Conservation (phyloP, 2,888 invertebrate genomes). For the Epirrhoe alternata region DNA sequence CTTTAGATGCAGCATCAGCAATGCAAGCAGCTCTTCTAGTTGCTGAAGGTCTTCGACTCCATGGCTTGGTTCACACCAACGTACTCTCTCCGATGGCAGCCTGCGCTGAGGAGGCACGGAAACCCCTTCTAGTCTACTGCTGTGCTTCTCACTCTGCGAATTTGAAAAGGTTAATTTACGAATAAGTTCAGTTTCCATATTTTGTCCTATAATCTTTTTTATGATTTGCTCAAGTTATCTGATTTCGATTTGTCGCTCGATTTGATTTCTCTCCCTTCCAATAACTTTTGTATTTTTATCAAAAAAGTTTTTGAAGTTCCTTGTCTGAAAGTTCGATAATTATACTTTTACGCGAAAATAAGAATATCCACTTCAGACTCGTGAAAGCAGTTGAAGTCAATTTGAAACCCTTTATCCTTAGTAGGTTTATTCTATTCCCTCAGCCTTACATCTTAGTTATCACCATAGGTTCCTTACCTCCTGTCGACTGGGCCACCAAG, state of each 20-base stretch:
- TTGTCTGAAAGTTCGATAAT: too few relatives aligned
- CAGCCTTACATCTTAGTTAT: background rate
- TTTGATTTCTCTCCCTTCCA: too few relatives aligned
- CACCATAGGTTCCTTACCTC: slow-evolving; percentile 73
- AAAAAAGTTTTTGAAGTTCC: too few relatives aligned
- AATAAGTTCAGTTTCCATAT: background rate
- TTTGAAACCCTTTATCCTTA: too few relatives aligned
- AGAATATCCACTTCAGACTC: too few relatives aligned
- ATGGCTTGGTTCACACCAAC: slow-evolving; percentile 89
- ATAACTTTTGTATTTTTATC: too few relatives aligned
- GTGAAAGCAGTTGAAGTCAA: too few relatives aligned
- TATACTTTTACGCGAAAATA: too few relatives aligned
- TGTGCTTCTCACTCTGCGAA: slow-evolving; percentile 88
- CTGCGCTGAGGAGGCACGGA: slow-evolving; percentile 82
- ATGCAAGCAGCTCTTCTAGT: slow-evolving; percentile 89
- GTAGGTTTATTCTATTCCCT: background rate
- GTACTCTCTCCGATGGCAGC: slow-evolving; percentile 89
- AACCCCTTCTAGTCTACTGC: slow-evolving; percentile 90
- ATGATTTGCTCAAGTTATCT: too few relatives aligned
- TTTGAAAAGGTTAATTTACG: slow-evolving; percentile 85
- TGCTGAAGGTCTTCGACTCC: slow-evolving; percentile 90
- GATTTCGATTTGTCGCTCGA: too few relatives aligned
- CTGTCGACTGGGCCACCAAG: slow-evolving; percentile 81
- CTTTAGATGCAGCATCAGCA: slow-evolving; percentile 88
- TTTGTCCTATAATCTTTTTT: too few relatives aligned